Evolutionary conservation across 2,113 vertebrate genomes (phyloP).

Genomic region (Pelmatolapia mariae): DNA sequence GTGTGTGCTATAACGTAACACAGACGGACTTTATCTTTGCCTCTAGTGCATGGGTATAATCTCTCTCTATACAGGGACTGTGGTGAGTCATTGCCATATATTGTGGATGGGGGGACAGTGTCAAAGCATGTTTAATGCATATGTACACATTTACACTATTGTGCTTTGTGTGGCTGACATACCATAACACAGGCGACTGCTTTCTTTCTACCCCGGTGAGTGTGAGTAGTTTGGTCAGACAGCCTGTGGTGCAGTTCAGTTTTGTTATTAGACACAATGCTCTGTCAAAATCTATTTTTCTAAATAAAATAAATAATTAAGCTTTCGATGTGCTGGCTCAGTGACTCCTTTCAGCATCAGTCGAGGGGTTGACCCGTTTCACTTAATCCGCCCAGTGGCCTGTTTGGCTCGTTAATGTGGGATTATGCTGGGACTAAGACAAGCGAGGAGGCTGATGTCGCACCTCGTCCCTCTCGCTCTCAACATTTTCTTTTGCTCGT

Average conservation of each 20-base stretch:
- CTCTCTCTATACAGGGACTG: background rate
- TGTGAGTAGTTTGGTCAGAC: background rate
- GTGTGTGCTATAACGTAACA: slow-evolving; percentile 1
- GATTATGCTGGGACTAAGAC: slow-evolving; percentile 21
- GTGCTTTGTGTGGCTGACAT: background rate
- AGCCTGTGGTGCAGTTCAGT: background rate
- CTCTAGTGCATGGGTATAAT: background rate
- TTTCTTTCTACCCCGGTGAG: background rate
- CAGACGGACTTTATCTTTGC: slow-evolving; percentile 37
- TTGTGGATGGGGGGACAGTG: background rate
- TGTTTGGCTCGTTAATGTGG: slow-evolving; percentile 33
- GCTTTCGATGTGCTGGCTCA: background rate
- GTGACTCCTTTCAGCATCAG: background rate
- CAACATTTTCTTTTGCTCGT: background rate
- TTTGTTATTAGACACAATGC: background rate
- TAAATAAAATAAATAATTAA: slow-evolving; percentile 11
- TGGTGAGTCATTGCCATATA: background rate
- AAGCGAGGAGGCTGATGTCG: background rate
- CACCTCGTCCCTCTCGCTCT: background rate
- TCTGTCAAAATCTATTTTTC: slow-evolving; percentile 19
- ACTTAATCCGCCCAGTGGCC: slow-evolving; percentile 28
- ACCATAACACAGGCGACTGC: background rate
- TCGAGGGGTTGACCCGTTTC: background rate
- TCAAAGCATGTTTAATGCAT: background rate
- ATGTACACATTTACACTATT: background rate